Percentiles rank a stretch among this genome's conserved stretches.
These are phyloP conservation scores for Thaumetopoea pityocampa DNA, from an alignment of 1,140 invertebrate species.

Conservation along the genomic window DNA sequence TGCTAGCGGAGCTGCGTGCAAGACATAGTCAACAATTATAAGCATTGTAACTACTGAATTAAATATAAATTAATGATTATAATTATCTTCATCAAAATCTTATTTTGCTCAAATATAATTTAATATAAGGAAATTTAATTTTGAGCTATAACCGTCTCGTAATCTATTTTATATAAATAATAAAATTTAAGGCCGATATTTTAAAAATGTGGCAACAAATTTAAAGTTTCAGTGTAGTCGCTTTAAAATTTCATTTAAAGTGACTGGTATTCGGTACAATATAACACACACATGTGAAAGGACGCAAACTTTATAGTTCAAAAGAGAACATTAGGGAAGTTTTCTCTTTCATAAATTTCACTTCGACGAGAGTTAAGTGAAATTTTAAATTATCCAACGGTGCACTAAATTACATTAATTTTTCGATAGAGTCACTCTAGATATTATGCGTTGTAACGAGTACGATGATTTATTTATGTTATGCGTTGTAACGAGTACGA, in stretches of 20 bases:
- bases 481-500: background rate
- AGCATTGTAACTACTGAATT: no score
- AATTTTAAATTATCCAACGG: constrained; percentile 29
- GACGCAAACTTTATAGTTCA: constrained; percentile 9
- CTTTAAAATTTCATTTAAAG: background rate
- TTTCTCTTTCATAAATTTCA: constrained; percentile 24
- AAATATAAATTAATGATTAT: no score
- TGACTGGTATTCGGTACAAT: no score
- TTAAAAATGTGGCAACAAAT: background rate
- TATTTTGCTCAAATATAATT: no score
- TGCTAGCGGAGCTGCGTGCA: no score
- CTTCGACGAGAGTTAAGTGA: constrained; percentile 26
- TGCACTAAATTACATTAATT: constrained; percentile 20
- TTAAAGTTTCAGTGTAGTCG: no score
- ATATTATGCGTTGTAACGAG: constrained; percentile 19
- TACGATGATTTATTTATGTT: constrained; percentile 8
- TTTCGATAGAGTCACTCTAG: constrained; percentile 2
- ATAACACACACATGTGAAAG: constrained; percentile 2
- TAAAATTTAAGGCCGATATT: no score
- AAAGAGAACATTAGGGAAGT: constrained; percentile 19
- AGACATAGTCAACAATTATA: no score
- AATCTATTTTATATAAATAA: no score
- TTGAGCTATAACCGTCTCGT: no score
- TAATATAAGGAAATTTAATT: no score
- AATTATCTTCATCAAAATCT: no score